A percentile compares a stretch with the other conserved stretches of the same genome.
Evolutionary conservation across 1,140 invertebrate genomes (phyloP).

Genomic region (Subanguina moxae): DNA sequence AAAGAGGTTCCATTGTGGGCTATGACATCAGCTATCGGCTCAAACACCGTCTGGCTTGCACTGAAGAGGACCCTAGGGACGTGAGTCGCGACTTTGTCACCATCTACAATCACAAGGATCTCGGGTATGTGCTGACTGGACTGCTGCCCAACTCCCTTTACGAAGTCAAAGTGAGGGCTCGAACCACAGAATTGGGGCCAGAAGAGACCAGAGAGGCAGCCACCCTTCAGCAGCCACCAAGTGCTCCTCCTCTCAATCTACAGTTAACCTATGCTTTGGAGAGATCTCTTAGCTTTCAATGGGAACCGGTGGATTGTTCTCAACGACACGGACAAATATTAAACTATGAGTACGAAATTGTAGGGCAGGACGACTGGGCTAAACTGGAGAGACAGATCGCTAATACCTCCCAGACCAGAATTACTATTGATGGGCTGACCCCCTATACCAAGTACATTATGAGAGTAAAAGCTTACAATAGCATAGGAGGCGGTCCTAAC

Average conservation of each 20-base stretch:
- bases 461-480: constrained; percentile 53
- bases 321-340: constrained; percentile 56
- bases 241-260: constrained; percentile 56
- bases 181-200: constrained; percentile 58
- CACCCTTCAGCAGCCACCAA: constrained; percentile 56
- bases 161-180: constrained; percentile 51
- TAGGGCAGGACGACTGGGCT: constrained; percentile 59
- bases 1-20: constrained; percentile 53
- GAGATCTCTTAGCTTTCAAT: constrained; percentile 56
- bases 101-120: constrained; percentile 59
- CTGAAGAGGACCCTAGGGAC: constrained; percentile 57
- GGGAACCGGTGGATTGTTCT: constrained; percentile 59
- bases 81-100: constrained; percentile 59
- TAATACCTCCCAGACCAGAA: constrained; percentile 52
- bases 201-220: constrained; percentile 57
- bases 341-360: constrained; percentile 58
- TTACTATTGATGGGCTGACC: constrained; percentile 59
- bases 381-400: constrained; percentile 59
- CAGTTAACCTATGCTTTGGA: constrained; percentile 56
- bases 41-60: constrained; percentile 57
- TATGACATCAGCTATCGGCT: constrained; percentile 59
- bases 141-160: constrained; percentile 58
- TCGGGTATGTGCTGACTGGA: constrained; percentile 58
- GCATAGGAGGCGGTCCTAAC: constrained; percentile 56
- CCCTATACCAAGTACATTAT: constrained; percentile 54